These are phyloP conservation scores for Notolepis coatsorum DNA, from an alignment of 2,797 vertebrate genomes.

Conservation along the genomic window DNA sequence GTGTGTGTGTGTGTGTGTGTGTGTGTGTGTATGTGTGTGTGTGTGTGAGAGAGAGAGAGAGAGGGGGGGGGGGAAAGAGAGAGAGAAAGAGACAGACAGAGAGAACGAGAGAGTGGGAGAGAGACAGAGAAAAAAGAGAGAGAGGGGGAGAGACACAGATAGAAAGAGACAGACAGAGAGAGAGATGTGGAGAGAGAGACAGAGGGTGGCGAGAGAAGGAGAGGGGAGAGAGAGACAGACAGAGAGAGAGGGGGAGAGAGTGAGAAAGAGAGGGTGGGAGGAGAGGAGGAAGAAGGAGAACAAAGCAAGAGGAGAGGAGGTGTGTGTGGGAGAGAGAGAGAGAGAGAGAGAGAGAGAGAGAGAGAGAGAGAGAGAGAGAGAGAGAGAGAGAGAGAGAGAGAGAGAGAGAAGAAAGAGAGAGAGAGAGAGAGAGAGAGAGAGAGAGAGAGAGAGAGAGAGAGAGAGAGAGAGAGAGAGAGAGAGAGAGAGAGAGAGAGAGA, in stretches of 20 bases:
- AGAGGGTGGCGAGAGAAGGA: too few species aligned
- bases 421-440: conserved; percentile 26
- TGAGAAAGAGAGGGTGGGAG: not conserved
- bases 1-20: conserved; percentile 14
- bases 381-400: not conserved
- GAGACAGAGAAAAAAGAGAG: not conserved
- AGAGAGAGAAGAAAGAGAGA: conserved; percentile 5
- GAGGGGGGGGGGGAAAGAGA: conserved; percentile 29
- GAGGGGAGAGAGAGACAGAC: not conserved
- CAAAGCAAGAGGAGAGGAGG: conserved; percentile 2
- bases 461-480: not conserved
- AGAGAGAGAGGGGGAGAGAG: not conserved
- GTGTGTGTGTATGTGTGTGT: conserved; percentile 19
- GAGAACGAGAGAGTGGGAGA: not conserved
- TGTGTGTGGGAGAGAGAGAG: conserved; percentile 29
- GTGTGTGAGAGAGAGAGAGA: conserved; percentile 23
- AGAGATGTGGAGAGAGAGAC: not conserved
- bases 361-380: conserved; percentile 32
- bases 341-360: not conserved
- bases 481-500: not conserved
- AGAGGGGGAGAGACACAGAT: not conserved
- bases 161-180: not conserved
- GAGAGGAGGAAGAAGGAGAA: not conserved
- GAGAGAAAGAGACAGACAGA: not conserved
- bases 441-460: not conserved